phyloP scores from a whole-genome alignment of 2,888 invertebrate genomes.

The Eupithecia dodoneata region DNA sequence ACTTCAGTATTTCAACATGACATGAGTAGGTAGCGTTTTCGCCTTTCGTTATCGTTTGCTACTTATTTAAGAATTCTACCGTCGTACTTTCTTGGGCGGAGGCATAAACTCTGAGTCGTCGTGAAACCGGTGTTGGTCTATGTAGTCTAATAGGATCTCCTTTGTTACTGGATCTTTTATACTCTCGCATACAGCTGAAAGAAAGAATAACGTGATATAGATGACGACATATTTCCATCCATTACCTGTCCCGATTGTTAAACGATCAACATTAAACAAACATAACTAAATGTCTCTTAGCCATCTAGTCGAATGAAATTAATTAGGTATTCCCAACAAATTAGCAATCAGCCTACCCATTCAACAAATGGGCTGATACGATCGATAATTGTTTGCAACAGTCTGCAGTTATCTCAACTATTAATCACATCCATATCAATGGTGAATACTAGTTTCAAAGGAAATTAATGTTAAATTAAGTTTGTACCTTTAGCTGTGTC shows the following conservation, averaged over 20 bases:
- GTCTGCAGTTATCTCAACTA: too few relatives aligned
- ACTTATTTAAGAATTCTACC: not conserved
- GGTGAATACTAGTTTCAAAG: not conserved
- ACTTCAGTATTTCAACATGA: not conserved
- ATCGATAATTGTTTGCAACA: not conserved
- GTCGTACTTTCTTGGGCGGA: constrained; percentile 81
- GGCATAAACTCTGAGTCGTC: constrained; percentile 90
- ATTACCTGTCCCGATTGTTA: too few relatives aligned
- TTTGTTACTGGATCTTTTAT: constrained; percentile 94
- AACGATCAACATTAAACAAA: too few relatives aligned
- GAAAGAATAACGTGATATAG: not conserved
- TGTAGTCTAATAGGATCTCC: constrained; percentile 89
- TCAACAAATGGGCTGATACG: too few relatives aligned
- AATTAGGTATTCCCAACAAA: too few relatives aligned
- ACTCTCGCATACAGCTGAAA: constrained; percentile 91
- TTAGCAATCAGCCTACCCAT: too few relatives aligned
- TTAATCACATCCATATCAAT: not conserved
- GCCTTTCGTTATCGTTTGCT: not conserved
- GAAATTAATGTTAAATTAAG: not conserved
- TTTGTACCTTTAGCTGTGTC: constrained; percentile 90
- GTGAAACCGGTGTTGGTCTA: constrained; percentile 86
- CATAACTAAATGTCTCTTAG: too few relatives aligned
- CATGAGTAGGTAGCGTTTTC: constrained; percentile 1
- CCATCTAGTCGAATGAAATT: too few relatives aligned
- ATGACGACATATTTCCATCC: too few relatives aligned